Percentiles rank a stretch among this genome's conserved stretches.
phyloP scores from a whole-genome alignment of 1,140 invertebrate species.

The Philopotamus ludificatus region DNA sequence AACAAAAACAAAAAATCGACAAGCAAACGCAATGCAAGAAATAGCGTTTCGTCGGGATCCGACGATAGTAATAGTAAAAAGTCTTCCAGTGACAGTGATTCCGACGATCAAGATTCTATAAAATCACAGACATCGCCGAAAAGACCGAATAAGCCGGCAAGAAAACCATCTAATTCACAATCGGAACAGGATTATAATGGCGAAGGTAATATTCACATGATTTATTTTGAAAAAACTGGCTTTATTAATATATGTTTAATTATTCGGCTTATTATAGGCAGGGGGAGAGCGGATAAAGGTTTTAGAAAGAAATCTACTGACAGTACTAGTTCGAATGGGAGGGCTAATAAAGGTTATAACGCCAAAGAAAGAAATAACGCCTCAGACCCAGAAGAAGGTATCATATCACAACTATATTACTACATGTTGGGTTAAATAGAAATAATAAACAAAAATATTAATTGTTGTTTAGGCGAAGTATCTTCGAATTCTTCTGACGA shows the following conservation, averaged over 20 bases:
- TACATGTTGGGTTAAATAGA: too few relatives aligned
- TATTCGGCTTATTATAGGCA: too few relatives aligned
- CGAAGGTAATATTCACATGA: neutral
- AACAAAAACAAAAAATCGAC: slow-evolving; percentile 62
- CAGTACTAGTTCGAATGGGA: slow-evolving; percentile 46
- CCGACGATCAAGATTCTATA: slow-evolving; percentile 36
- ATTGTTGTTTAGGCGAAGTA: slow-evolving; percentile 53
- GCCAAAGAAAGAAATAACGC: slow-evolving; percentile 59
- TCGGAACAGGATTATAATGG: slow-evolving; percentile 20
- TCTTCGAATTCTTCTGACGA: slow-evolving; percentile 61
- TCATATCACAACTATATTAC: slow-evolving; percentile 24
- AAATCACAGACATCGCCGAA: slow-evolving; percentile 15
- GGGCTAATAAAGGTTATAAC: slow-evolving; percentile 49
- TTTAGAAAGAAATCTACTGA: slow-evolving; percentile 50
- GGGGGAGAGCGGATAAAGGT: slow-evolving; percentile 44
- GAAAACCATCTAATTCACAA: slow-evolving; percentile 22
- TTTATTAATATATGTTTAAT: slow-evolving; percentile 22
- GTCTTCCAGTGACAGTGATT: slow-evolving; percentile 48
- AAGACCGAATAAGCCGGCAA: slow-evolving; percentile 2
- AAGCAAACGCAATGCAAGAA: slow-evolving; percentile 46
- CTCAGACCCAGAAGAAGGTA: slow-evolving; percentile 74
- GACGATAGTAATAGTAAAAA: slow-evolving; percentile 42
- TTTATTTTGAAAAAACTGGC: neutral
- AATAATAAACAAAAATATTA: slow-evolving; percentile 30
- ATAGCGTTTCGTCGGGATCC: slow-evolving; percentile 58